Base-by-base conservation (phyloP, 2,113 vertebrate genomes). In the Heliornis fulica region DNA sequence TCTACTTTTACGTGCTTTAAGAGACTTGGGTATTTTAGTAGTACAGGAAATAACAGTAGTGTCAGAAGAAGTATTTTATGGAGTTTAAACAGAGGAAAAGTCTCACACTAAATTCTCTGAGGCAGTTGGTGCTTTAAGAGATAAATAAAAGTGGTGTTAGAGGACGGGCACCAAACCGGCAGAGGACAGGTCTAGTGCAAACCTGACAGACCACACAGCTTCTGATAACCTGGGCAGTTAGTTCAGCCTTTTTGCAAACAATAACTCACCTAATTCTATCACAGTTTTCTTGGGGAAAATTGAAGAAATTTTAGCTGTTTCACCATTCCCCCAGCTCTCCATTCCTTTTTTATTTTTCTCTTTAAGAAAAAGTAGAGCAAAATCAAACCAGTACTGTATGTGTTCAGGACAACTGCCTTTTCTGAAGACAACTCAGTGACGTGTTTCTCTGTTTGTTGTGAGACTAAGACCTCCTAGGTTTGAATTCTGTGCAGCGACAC, bases 21-120 rank as follows among this genome's bases (percentile, higher is more conserved):
- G 54, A 56, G 75, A 65, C 34, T 89, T 63, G 23, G 43, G 19
- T 83, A 36, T 94, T 96, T 90, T 83, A 90, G 51, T 66, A 72
- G 32, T 63, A 36, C 36, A 70, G 93, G 72, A 96, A 94, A 68
- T 93, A 93, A 90, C 54, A 89, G 38, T 70, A 74, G 51, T 68
- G 50, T 93, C 89, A 94, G 89, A 78, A 90, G 89, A 74, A 68
- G 20, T 72, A 79, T 89, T 85, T 84, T 1, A 40, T 69, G 78
- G 63, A 43, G 79, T 92, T 90, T 31, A 65, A 84, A 32, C 26
- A 50, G 45, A 76, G 29, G 29, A 93, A 83, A 70, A 22, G 69
- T 70, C 53, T 91, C 45, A 43, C n/a, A 70, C 57, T 77, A 89
- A 87, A 46, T 69, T 23, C 59, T 76, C 4, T 45, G 28, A 65